Conservation (phyloP, 1,140 invertebrate genomes). For the Chymomyza costata region DNA sequence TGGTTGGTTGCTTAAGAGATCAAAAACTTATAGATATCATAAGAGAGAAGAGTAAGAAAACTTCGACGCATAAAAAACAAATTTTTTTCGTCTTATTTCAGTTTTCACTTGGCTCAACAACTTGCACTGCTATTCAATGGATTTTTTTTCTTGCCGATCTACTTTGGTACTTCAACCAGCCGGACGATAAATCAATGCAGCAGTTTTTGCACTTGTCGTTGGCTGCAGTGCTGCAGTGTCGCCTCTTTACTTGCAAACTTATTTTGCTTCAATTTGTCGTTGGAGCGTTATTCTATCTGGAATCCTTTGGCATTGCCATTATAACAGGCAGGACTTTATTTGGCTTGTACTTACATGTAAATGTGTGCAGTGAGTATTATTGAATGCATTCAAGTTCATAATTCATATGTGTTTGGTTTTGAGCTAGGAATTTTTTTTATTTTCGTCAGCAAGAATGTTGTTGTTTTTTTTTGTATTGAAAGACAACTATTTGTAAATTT, state of each 20-base stretch:
- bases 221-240: constrained; percentile 11
- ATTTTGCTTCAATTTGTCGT: no score
- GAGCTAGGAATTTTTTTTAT: no score
- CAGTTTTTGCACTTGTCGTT: constrained; percentile 1
- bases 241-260: constrained; percentile 4
- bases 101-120: constrained; percentile 41
- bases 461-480: no score
- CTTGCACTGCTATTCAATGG: constrained; percentile 40
- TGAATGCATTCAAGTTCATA: neutral
- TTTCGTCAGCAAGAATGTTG: no score
- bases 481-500: no score
- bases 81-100: constrained; percentile 25
- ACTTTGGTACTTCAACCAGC: constrained; percentile 28
- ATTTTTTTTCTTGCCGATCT: constrained; percentile 27
- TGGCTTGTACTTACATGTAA: constrained; percentile 1
- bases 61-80: no score
- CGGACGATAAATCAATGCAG: constrained; percentile 30
- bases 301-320: no score
- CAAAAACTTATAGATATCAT: no score
- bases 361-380: neutral
- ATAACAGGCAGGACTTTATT: neutral
- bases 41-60: no score
- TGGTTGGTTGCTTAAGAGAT: no score
- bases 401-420: constrained; percentile 4
- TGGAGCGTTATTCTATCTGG: no score